Conservation (phyloP, 2,888 invertebrate species). For the Paralinhomoeus sp. region DNA sequence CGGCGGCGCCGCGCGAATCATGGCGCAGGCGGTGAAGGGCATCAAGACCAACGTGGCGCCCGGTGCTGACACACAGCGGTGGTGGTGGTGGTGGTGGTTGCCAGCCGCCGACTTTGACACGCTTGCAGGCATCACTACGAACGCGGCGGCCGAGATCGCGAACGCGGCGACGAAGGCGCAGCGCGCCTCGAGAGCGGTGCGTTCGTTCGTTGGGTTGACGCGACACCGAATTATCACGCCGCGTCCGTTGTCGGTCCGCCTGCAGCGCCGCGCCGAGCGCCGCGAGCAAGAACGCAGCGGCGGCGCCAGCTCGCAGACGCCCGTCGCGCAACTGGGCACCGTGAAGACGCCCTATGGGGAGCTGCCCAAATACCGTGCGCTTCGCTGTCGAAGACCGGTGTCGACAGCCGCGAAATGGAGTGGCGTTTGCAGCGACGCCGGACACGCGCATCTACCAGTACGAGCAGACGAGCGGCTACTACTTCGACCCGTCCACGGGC, state of each 20-base stretch:
- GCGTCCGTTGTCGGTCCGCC: no score
- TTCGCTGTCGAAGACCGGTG: not conserved
- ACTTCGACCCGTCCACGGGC: conserved; percentile 73
- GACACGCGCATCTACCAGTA: conserved; percentile 75
- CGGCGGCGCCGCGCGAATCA: no score
- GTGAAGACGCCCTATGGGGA: conserved; percentile 9
- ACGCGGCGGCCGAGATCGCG: not conserved
- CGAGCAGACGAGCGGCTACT: conserved; percentile 82
- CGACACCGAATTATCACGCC: no score
- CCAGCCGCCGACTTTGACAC: no score
- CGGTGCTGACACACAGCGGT: no score
- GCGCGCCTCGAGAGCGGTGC: no score
- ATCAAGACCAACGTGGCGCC: conserved; percentile 23
- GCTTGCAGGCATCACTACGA: conserved; percentile 18
- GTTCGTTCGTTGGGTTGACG: no score
- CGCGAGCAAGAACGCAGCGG: not conserved
- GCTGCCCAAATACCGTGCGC: conserved; percentile 6
- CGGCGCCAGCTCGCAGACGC: not conserved
- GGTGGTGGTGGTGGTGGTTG: no score
- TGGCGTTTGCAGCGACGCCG: conserved; percentile 37
- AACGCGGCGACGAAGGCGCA: no score
- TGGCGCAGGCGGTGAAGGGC: no score
- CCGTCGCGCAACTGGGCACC: conserved; percentile 6
- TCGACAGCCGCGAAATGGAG: no score
- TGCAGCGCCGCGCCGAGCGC: conserved; percentile 14